These are phyloP conservation scores for Caenorhabditis doughertyi DNA, from an alignment of 2,888 invertebrate genomes.

Conservation along the genomic window DNA sequence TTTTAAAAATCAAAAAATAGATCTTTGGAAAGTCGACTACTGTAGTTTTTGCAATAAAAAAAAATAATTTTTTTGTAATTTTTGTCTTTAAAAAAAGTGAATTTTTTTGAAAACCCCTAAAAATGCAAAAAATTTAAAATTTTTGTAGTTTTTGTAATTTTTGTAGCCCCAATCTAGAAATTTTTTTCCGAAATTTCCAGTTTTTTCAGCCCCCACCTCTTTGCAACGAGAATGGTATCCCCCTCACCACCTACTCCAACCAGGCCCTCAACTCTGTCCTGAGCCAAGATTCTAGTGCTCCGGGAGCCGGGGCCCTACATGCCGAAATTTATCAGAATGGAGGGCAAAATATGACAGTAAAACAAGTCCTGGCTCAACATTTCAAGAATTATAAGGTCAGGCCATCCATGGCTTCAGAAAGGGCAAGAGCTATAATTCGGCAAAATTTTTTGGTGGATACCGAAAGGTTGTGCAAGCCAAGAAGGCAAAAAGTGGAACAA, in stretches of 20 bases:
- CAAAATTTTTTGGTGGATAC: too few species aligned
- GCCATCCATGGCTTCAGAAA: conserved; percentile 17
- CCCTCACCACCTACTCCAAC: conserved; percentile 18
- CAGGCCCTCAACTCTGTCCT: background rate
- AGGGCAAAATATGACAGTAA: conserved; percentile 6
- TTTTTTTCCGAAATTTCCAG: too few species aligned
- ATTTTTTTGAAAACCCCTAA: too few species aligned
- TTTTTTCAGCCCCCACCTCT: background rate
- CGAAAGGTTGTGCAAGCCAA: too few species aligned
- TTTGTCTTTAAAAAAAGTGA: background rate
- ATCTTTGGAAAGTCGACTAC: too few species aligned
- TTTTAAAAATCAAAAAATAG: conserved; percentile 7
- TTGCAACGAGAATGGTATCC: background rate
- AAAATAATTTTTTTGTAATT: too few species aligned
- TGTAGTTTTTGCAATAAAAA: too few species aligned
- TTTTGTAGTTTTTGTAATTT: too few species aligned
- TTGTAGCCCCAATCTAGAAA: too few species aligned
- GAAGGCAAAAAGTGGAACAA: too few species aligned
- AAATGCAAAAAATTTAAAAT: too few species aligned
- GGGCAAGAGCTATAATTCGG: conserved; percentile 20
- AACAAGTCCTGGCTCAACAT: conserved; percentile 21
- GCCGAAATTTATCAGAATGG: background rate
- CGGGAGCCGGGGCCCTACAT: background rate
- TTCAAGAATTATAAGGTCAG: conserved; percentile 21
- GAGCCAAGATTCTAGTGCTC: too few species aligned